These are phyloP conservation scores for Fregetta grallaria DNA, from an alignment of 2,113 vertebrate species.

Conservation along the genomic window DNA sequence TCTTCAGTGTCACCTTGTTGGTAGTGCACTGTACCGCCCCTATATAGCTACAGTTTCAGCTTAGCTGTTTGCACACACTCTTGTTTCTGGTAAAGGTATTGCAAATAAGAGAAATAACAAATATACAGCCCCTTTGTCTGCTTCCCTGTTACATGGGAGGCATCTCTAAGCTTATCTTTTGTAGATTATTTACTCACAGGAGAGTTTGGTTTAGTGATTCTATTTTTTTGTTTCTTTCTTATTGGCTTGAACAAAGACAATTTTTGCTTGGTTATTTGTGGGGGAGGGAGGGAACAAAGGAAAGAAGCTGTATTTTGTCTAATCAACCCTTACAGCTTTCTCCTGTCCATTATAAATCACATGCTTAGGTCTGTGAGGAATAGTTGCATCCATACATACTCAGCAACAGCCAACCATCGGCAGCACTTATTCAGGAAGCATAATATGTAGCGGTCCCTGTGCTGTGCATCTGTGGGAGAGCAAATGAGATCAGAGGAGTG, in stretches of 20 bases:
- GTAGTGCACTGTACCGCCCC: neutral
- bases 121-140: slow-evolving; percentile 28
- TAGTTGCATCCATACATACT: neutral
- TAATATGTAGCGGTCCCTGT: neutral
- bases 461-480: neutral
- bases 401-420: neutral
- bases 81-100: slow-evolving; percentile 41
- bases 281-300: neutral
- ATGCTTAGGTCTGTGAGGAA: slow-evolving; percentile 10
- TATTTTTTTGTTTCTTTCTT: neutral
- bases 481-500: neutral
- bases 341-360: neutral
- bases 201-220: neutral
- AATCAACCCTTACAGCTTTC: slow-evolving; percentile 21
- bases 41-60: neutral
- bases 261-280: neutral
- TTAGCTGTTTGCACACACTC: slow-evolving; percentile 3
- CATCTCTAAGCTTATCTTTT: neutral
- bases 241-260: neutral
- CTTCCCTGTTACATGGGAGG: neutral
- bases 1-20: neutral
- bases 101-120: slow-evolving; percentile 26
- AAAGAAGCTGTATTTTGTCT: neutral
- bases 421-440: neutral
- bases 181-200: slow-evolving; percentile 12